Conservation (phyloP, 2,797 vertebrate genomes). For the Phalanger gymnotis region DNA sequence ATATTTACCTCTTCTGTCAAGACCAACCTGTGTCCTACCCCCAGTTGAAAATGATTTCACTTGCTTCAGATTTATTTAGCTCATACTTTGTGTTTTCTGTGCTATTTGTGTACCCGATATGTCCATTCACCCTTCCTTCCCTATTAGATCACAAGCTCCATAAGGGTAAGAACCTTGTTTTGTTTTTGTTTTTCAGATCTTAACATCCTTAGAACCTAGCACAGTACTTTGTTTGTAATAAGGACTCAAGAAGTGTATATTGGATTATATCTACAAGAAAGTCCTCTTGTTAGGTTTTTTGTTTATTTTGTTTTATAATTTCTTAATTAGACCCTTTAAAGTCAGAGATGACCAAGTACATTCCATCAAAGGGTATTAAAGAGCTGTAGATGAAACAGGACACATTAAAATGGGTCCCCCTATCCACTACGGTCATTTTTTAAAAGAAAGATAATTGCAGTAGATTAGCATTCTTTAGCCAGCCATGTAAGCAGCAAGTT, state of each 20-base stretch:
- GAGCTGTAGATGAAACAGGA: background rate
- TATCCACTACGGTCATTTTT: background rate
- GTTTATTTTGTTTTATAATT: background rate
- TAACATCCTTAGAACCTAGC: background rate
- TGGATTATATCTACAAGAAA: background rate
- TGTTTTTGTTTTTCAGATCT: background rate
- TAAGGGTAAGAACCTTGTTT: background rate
- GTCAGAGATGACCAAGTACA: background rate
- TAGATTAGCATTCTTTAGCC: slow-evolving; percentile 7
- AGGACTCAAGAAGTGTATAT: background rate
- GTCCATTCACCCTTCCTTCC: background rate
- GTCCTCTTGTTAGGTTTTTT: background rate
- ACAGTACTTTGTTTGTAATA: background rate
- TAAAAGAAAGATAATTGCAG: background rate
- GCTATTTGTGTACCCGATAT: background rate
- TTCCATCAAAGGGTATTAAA: background rate
- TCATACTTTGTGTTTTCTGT: background rate
- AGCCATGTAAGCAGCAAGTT: background rate
- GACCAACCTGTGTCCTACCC: background rate
- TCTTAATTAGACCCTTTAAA: background rate
- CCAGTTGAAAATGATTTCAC: background rate
- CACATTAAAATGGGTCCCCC: background rate
- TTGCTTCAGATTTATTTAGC: background rate
- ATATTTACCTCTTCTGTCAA: background rate
- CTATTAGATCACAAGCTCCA: background rate